phyloP scores from a whole-genome alignment of 2,888 invertebrate genomes.

The Notocelia uddmanniana region DNA sequence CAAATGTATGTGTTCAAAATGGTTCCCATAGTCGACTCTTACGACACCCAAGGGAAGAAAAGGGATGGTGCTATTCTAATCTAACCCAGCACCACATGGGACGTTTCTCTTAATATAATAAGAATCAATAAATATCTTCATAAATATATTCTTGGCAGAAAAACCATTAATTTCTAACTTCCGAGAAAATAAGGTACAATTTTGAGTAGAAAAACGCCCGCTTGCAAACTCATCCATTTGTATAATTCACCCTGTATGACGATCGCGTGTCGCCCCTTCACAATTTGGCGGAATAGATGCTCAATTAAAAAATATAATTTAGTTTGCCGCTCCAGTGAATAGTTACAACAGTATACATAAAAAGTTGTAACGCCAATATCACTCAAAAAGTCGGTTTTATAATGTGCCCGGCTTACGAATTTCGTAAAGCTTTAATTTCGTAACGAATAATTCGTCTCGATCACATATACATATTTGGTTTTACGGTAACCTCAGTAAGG shows the following conservation, averaged over 20 bases:
- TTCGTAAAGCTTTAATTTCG: not conserved
- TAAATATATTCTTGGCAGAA: no score
- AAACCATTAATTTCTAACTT: no score
- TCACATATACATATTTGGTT: not conserved
- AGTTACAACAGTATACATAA: constrained; percentile 22
- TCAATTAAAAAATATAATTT: constrained; percentile 26
- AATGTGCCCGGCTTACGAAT: not conserved
- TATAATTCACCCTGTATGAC: constrained; percentile 9
- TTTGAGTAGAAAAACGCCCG: no score
- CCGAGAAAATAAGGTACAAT: no score
- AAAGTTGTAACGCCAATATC: not conserved
- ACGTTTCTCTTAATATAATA: no score
- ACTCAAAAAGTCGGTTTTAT: constrained; percentile 2
- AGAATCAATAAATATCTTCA: no score
- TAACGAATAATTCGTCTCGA: not conserved
- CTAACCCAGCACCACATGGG: no score
- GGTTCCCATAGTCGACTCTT: no score
- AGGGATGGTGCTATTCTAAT: no score
- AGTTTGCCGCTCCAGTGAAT: constrained; percentile 14
- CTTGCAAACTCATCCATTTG: no score
- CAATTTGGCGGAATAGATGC: constrained; percentile 22
- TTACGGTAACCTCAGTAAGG: not conserved
- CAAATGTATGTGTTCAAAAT: no score
- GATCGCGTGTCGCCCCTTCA: constrained; percentile 18
- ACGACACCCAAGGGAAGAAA: no score